Evolutionary conservation across 2,113 vertebrate genomes (phyloP).

Genomic region (Bujurquina vittata): DNA sequence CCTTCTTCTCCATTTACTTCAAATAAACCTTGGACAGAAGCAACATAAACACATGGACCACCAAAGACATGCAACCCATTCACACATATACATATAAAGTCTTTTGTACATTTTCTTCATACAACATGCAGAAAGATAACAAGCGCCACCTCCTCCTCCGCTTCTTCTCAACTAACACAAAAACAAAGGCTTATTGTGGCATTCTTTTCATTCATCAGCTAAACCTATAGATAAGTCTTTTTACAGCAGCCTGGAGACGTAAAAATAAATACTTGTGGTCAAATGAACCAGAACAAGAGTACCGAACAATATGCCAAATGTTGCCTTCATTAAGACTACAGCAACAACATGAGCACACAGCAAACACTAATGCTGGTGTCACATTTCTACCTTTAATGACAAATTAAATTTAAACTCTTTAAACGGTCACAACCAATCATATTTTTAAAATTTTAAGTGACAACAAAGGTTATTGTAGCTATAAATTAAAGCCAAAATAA

Average conservation of each 20-base stretch:
- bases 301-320: not conserved
- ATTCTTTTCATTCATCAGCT: constrained; percentile 65
- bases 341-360: not conserved
- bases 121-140: not conserved
- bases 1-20: not conserved
- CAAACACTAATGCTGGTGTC: not conserved
- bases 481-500: not conserved
- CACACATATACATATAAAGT: not conserved
- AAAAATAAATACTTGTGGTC: constrained; percentile 52
- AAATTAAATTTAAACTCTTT: not conserved
- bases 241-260: constrained; percentile 56
- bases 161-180: constrained; percentile 31
- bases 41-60: not conserved
- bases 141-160: not conserved
- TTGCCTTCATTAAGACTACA: not conserved
- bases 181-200: constrained; percentile 69
- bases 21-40: not conserved
- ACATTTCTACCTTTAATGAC: not conserved
- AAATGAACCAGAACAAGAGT: constrained; percentile 49
- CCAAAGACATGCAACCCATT: not conserved
- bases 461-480: not conserved
- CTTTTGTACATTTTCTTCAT: not conserved
- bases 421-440: not conserved
- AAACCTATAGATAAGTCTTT: constrained; percentile 66
- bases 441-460: not conserved